Evolutionary conservation across 1,140 invertebrate species (phyloP).

Genomic region (Venustaconcha ellipsiformis): DNA sequence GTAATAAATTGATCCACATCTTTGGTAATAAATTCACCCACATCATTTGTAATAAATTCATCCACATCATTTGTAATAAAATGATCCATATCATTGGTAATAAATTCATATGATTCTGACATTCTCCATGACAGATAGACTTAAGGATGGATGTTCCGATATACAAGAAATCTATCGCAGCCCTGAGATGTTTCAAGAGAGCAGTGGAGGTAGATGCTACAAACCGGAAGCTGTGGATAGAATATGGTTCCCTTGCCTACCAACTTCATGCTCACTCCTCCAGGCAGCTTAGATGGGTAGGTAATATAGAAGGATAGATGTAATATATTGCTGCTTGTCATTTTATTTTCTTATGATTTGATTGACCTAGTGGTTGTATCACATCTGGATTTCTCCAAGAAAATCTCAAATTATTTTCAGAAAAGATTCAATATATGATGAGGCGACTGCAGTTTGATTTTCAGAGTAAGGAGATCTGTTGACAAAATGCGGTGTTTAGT

Average conservation of each 20-base stretch:
- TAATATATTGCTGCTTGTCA: too few relatives aligned
- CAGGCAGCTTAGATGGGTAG: constrained; percentile 81
- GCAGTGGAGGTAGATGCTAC: constrained; percentile 78
- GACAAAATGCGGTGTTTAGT: too few relatives aligned
- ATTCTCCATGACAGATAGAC: constrained; percentile 68
- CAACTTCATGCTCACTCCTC: constrained; percentile 89
- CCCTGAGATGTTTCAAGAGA: constrained; percentile 82
- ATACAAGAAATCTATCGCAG: constrained; percentile 77
- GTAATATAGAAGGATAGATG: not conserved
- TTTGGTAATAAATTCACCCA: too few relatives aligned
- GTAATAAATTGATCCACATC: too few relatives aligned
- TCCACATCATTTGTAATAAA: not conserved
- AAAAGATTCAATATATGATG: too few relatives aligned
- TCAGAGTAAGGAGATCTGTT: too few relatives aligned
- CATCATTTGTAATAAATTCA: not conserved
- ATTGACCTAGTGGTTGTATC: too few relatives aligned
- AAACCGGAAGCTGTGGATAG: constrained; percentile 85
- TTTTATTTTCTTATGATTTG: too few relatives aligned
- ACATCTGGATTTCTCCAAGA: too few relatives aligned
- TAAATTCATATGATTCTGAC: too few relatives aligned
- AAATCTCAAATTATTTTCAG: too few relatives aligned
- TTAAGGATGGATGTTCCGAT: constrained; percentile 75
- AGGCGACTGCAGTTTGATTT: too few relatives aligned
- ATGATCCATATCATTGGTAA: not conserved
- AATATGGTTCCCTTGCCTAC: constrained; percentile 89